Conservation (phyloP, 2,113 vertebrate species). For the Microtus montanus region DNA sequence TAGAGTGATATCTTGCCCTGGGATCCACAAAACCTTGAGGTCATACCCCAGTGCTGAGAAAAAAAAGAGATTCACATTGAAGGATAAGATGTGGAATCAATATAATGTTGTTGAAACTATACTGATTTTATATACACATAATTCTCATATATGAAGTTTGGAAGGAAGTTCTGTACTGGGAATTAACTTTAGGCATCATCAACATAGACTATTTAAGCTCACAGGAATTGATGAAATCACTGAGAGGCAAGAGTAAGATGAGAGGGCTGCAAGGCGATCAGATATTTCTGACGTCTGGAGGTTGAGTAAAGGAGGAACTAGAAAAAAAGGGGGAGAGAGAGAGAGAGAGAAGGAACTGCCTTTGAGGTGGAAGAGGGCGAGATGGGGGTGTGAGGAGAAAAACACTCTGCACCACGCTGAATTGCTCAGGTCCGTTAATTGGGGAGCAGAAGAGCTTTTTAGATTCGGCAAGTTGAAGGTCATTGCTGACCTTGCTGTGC, state of each 20-base stretch:
- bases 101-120: background rate
- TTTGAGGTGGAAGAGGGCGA: background rate
- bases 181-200: background rate
- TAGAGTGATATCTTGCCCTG: background rate
- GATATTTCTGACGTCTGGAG: background rate
- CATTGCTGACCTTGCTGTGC: slow-evolving; percentile 38
- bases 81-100: background rate
- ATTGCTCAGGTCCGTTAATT: background rate
- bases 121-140: background rate
- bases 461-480: slow-evolving; percentile 52
- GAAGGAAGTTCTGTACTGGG: background rate
- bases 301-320: slow-evolving; percentile 5
- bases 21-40: background rate
- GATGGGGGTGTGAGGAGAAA: background rate
- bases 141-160: background rate
- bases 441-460: background rate
- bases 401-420: background rate
- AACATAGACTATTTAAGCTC: background rate
- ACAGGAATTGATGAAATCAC: slow-evolving; percentile 17
- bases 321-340: background rate
- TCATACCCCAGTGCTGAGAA: background rate
- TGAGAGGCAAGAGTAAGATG: background rate
- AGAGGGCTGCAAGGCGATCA: background rate
- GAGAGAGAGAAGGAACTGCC: background rate
- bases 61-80: background rate